Conservation (phyloP, 2,797 vertebrate genomes). For the Gymnocypris eckloni region DNA sequence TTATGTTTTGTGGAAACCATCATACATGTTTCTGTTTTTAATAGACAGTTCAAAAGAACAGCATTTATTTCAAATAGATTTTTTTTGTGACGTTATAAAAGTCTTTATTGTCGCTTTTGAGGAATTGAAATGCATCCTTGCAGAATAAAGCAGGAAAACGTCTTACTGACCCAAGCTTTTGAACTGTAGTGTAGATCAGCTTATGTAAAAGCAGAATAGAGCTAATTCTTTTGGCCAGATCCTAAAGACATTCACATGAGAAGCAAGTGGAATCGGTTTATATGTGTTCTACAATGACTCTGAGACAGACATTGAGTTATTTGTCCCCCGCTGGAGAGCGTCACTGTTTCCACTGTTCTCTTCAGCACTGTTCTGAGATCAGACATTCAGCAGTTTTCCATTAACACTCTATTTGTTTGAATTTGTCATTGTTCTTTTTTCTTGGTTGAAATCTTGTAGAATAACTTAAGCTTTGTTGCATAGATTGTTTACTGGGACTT, state of each 20-base stretch:
- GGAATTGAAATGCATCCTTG: not conserved
- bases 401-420: conserved; percentile 27
- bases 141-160: not conserved
- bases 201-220: not conserved
- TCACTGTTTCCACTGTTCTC: conserved; percentile 75
- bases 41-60: not conserved
- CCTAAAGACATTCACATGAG: not conserved
- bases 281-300: conserved; percentile 19
- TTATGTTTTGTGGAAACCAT: not conserved
- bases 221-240: not conserved
- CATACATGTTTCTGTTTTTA: not conserved
- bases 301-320: conserved; percentile 23
- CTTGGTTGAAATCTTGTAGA: not conserved
- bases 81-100: not conserved
- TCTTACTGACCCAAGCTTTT: not conserved
- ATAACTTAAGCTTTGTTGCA: not conserved
- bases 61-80: not conserved
- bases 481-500: not conserved
- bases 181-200: not conserved
- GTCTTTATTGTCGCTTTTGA: not conserved
- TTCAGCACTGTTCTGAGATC: conserved; percentile 58
- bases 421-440: not conserved
- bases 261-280: not conserved
- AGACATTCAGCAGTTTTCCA: conserved; percentile 43
- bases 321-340: conserved; percentile 56